Evolutionary conservation across 2,113 vertebrate species (phyloP).

Genomic region (Hyperopisus bebe): DNA sequence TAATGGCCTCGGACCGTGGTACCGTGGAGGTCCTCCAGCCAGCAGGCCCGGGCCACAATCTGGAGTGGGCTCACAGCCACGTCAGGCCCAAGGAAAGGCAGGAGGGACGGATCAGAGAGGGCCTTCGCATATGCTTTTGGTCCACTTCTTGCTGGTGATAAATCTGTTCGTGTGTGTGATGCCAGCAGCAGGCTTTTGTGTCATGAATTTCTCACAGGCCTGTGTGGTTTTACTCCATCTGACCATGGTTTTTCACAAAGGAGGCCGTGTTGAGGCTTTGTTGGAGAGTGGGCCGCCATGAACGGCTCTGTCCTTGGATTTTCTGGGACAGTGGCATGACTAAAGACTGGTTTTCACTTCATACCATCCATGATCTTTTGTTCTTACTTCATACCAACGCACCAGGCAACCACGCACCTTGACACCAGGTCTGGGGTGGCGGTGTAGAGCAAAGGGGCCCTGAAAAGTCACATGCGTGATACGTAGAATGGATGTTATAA

Average conservation of each 20-base stretch:
- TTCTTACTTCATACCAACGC: background rate
- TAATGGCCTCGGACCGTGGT: constrained; percentile 52
- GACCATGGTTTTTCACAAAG: background rate
- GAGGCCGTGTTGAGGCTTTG: background rate
- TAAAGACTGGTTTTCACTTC: background rate
- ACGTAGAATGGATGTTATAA: background rate
- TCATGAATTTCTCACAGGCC: background rate
- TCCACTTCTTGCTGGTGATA: background rate
- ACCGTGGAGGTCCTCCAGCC: constrained; percentile 47
- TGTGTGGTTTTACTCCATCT: background rate
- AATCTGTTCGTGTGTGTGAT: background rate
- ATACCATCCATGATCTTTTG: background rate
- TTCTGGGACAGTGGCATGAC: background rate
- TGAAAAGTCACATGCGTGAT: background rate
- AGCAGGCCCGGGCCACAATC: constrained; percentile 31
- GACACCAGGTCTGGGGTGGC: background rate
- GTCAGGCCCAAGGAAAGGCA: constrained; percentile 35
- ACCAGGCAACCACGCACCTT: background rate
- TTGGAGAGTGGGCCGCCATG: background rate
- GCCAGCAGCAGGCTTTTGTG: background rate
- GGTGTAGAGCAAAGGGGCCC: background rate
- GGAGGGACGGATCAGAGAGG: background rate
- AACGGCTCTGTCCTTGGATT: background rate
- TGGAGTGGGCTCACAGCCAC: constrained; percentile 36
- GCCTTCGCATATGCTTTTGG: background rate